Base-by-base conservation (phyloP, 2,113 vertebrate genomes). In the Trichechus manatus region DNA sequence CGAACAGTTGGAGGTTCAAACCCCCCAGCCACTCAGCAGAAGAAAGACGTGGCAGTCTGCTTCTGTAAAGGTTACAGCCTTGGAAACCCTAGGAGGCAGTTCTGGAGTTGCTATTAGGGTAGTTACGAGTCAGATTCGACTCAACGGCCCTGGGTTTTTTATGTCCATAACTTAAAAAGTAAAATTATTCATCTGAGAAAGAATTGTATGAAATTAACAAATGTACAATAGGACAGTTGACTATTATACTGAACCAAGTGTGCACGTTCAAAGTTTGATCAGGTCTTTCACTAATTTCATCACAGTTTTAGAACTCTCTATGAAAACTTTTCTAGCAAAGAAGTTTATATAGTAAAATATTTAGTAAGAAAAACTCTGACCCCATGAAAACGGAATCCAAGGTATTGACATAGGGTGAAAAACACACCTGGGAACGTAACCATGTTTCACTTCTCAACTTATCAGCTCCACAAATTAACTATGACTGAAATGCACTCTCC, bases 381-480 rank as follows among this genome's bases (percentile, higher is more conserved):
- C 95, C 39, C 74, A 94, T 50, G 95, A 87, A 97, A 98, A 98
- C 93, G 81, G 94, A 98, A 98, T 97, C 95, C 92, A 97, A 98
- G 92, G 97, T 98, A 97, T 39, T 89, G 74, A 87, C 89, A 94
- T 87, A 95, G 89, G 42, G 84, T 97, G 91, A 98, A 98, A 96
- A 98, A 97, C 93, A 88, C 96, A 93, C 91, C 95, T 96, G 97
- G 96, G 91, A 97, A 97, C 95, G 97, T 82, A 93, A 88, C 89
- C 95, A 89, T 96, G 93, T 98, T 98, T 98, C 98, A 85, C 94
- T 97, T 97, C 97, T 97, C 96, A 97, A 95, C 88, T 98, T 97
- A 98, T 98, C 96, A 96, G 95, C 96, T 97, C 97, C 96, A 96
- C 96, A 97, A 98, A 98, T 98, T 97, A 98, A 97, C 89, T 97